Conservation (phyloP, 2,113 vertebrate species). For the Cygnus buccinator region DNA sequence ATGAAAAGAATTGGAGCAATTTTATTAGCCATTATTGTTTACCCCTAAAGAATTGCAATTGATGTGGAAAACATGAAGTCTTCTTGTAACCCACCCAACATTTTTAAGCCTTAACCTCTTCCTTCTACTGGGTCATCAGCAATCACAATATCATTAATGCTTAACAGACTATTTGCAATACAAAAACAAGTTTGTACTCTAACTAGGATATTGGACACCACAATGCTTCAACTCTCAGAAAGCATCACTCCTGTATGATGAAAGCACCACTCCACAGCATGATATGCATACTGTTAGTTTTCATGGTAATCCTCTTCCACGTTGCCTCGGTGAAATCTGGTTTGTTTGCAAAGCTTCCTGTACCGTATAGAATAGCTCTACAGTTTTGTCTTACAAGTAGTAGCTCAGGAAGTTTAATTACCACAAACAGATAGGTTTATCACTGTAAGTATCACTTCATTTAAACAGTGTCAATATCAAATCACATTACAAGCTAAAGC, state of each 20-base stretch:
- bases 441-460: background rate
- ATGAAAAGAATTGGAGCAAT: background rate
- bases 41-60: background rate
- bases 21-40: background rate
- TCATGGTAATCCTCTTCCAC: background rate
- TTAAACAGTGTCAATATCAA: background rate
- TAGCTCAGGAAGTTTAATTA: conserved; percentile 41
- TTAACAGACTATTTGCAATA: background rate
- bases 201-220: background rate
- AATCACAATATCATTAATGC: background rate
- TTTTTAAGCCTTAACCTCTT: background rate
- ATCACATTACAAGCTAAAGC: background rate
- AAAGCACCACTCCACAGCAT: background rate
- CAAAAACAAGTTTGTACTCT: background rate
- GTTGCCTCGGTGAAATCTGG: background rate
- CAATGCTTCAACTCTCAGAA: background rate
- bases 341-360: conserved; percentile 46
- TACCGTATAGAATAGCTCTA: fast-evolving
- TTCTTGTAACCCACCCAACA: background rate
- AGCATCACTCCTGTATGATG: background rate
- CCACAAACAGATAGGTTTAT: conserved; percentile 18
- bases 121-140: fast-evolving
- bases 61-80: background rate
- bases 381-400: background rate
- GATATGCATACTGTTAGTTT: background rate